Percentiles rank a stretch among this genome's conserved stretches.
phyloP scores from a whole-genome alignment of 2,797 vertebrate genomes.

The Alexandromys oeconomus region DNA sequence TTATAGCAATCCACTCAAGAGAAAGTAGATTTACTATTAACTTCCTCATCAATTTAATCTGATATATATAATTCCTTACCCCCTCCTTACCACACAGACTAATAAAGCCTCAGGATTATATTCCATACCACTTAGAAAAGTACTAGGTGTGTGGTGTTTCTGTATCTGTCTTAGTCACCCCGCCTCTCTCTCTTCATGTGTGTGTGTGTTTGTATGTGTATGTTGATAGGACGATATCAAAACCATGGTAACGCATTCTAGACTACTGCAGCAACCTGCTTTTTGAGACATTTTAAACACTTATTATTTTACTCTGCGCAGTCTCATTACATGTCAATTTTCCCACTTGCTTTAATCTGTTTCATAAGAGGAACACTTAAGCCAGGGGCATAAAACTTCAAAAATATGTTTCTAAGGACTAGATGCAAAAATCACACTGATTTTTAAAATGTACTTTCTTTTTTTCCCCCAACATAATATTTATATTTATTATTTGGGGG shows the following conservation, averaged over 20 bases:
- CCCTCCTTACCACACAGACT: background rate
- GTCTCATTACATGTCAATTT: slow-evolving; percentile 1
- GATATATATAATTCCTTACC: background rate
- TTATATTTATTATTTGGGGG: background rate
- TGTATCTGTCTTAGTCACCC: no score
- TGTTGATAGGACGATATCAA: background rate
- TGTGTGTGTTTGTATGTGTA: background rate
- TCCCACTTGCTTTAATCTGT: background rate
- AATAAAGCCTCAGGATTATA: background rate
- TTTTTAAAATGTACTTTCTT: background rate
- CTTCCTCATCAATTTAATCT: background rate
- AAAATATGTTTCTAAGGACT: background rate
- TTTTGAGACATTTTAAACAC: background rate
- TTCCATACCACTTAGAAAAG: background rate
- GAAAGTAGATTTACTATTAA: background rate
- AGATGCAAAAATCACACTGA: background rate
- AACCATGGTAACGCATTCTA: background rate
- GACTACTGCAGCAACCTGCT: background rate
- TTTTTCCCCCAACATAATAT: background rate
- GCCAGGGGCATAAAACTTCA: background rate
- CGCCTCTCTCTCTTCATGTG: background rate
- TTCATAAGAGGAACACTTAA: background rate
- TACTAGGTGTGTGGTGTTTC: background rate
- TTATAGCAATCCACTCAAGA: background rate
- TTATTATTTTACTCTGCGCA: background rate